phyloP scores from a whole-genome alignment of 2,113 vertebrate genomes.

The Sturnira hondurensis region DNA sequence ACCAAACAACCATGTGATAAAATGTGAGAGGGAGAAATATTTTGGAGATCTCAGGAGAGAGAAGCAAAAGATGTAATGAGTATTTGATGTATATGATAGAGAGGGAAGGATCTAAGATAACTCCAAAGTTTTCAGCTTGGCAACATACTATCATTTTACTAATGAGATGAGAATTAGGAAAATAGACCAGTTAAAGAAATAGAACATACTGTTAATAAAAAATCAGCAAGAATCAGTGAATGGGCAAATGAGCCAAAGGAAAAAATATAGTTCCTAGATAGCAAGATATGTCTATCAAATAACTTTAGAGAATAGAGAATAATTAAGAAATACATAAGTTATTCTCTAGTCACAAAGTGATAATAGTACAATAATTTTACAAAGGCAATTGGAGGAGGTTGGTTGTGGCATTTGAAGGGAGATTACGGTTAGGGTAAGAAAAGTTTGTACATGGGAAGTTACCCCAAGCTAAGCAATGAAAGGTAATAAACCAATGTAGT shows the following conservation, averaged over 20 bases:
- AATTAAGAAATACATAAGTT: background rate
- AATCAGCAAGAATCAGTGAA: background rate
- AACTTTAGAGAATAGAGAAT: background rate
- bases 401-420: background rate
- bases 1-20: background rate
- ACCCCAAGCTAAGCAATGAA: background rate
- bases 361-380: background rate
- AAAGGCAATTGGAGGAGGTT: background rate
- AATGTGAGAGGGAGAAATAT: background rate
- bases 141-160: background rate
- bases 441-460: background rate
- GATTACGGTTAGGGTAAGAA: background rate
- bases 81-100: background rate
- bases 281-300: background rate
- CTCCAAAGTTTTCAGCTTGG: background rate
- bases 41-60: background rate
- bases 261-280: background rate
- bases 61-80: background rate
- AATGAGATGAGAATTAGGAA: background rate
- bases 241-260: background rate
- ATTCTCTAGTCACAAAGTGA: background rate
- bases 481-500: background rate
- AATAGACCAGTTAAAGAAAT: background rate
- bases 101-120: background rate
- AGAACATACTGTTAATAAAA: background rate